phyloP scores from a whole-genome alignment of 2,113 vertebrate genomes.

The Actenoides hombroni region DNA sequence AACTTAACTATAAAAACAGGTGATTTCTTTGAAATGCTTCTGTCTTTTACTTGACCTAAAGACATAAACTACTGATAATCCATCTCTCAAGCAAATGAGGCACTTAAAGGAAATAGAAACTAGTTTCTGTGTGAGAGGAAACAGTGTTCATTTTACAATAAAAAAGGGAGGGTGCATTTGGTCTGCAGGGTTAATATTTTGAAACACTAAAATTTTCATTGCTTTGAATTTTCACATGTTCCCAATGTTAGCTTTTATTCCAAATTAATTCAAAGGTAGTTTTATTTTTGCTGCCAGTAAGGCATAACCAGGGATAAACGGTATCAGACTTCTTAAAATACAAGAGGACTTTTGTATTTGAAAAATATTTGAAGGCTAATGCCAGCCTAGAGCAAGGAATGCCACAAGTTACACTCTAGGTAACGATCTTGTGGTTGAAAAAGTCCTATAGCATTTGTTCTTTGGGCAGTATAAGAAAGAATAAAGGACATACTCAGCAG shows the following conservation, averaged over 20 bases:
- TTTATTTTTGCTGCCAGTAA: background rate
- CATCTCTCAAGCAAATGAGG: background rate
- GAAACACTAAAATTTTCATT: background rate
- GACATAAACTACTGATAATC: background rate
- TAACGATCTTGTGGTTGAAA: background rate
- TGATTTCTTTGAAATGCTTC: conserved; percentile 31
- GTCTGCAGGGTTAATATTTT: background rate
- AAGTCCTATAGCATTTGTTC: background rate
- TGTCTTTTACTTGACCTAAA: background rate
- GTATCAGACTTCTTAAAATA: background rate
- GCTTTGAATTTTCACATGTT: background rate
- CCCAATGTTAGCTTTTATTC: background rate
- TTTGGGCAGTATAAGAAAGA: background rate
- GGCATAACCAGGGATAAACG: background rate
- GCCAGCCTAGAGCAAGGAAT: background rate
- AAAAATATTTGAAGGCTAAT: background rate
- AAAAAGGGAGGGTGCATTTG: fast-evolving
- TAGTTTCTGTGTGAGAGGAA: conserved; percentile 36
- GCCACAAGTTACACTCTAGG: background rate
- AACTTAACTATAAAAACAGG: background rate
- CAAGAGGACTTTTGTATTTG: background rate
- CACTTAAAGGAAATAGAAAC: conserved; percentile 56
- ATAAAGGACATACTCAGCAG: background rate
- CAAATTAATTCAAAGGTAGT: background rate
- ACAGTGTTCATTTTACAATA: background rate